Evolutionary conservation across 2,888 invertebrate species (phyloP).

Genomic region (Melanchra persicariae): DNA sequence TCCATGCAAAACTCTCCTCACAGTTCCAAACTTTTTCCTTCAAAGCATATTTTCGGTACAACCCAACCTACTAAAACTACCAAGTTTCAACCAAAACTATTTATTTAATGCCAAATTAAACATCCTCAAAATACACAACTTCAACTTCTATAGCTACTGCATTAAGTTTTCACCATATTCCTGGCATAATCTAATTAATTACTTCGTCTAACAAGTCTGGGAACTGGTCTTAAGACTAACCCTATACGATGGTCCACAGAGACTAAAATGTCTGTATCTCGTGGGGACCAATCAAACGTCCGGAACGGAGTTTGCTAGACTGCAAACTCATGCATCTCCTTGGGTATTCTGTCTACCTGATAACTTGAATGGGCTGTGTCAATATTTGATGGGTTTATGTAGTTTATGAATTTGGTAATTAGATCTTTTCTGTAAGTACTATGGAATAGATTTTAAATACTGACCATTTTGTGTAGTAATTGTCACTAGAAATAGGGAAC

Average conservation of each 20-base stretch:
- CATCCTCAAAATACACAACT: constrained; percentile 31
- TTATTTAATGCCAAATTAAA: constrained; percentile 37
- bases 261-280: constrained; percentile 70
- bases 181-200: constrained; percentile 70
- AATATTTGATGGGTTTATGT: constrained; percentile 27
- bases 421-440: not conserved
- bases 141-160: constrained; percentile 50
- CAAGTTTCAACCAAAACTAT: constrained; percentile 18
- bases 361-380: constrained; percentile 43
- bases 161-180: constrained; percentile 61
- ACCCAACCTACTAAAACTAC: constrained; percentile 5
- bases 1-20: not conserved
- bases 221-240: constrained; percentile 65
- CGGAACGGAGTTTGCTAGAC: constrained; percentile 70
- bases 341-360: constrained; percentile 63
- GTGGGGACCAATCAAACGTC: constrained; percentile 78
- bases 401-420: not conserved
- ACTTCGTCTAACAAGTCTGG: constrained; percentile 57
- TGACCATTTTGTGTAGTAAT: no score
- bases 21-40: constrained; percentile 5
- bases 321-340: constrained; percentile 67
- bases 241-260: constrained; percentile 60
- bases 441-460: not conserved
- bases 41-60: constrained; percentile 26
- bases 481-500: no score